Base-by-base conservation (phyloP, 2,113 vertebrate genomes). In the Trinectes maculatus region DNA sequence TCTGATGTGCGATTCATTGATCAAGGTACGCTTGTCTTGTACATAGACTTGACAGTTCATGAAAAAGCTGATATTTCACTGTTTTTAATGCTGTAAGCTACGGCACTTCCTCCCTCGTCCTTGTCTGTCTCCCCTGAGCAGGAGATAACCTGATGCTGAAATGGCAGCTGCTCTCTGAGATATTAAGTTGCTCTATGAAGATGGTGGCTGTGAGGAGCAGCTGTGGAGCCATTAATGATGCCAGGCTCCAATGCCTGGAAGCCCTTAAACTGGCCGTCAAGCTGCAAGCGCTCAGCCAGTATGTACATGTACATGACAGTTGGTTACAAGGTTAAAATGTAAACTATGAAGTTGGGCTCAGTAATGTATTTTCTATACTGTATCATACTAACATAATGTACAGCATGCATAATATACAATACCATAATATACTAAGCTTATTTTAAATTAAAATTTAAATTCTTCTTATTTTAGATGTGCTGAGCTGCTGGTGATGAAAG, bases 211-310 rank as follows among this genome's bases (percentile, higher is more conserved):
- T 92, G 10, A 90, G 95, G 21, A 85, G 93, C 71, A 68, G 15
- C 34, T 53, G 91, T 49, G 96, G 96, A 11, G 88, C 84, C 44
- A 83, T 93, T 18, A 94, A 91, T 0, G 94, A 94, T 31, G 96
- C 96, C 62, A 95, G 95, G 76, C 93, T 93, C 18, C 95, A 96
- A 66, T 98, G 96, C 52, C 57, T 94, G 9, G 96, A 99, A 80
- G 94, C 94, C 0, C 82, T 97, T 31, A 95, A 91, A 82, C 71
- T 98, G 40, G 92, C 95, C 3, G 90, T 87, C 28, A 97, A 94
- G 62, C 89, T 99, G 13, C 95, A 98, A 59, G 84, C 92, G 3
- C 82, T 91, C 3, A 89, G 86, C 47, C 93, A 91, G 96, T 97
- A 87, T 90, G 95, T 89, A 29, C 16, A 60, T 26, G 5, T 37